Evolutionary conservation across 1,140 invertebrate genomes (phyloP).

Genomic region (Lethocerus indicus): DNA sequence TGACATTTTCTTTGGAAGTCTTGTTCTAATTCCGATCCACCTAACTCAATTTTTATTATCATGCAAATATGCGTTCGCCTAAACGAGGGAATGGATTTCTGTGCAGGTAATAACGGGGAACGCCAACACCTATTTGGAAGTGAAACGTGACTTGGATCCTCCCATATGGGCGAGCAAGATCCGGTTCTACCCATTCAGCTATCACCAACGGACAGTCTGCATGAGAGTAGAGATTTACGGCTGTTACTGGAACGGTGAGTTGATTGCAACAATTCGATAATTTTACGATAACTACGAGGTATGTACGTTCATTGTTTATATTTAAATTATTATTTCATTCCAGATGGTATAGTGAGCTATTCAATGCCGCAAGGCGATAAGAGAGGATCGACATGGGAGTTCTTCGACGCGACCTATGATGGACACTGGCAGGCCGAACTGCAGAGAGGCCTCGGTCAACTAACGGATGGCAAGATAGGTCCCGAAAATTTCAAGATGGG

Average conservation of each 20-base stretch:
- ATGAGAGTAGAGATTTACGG: slow-evolving; percentile 64
- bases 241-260: slow-evolving; percentile 46
- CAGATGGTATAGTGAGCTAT: slow-evolving; percentile 67
- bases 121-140: slow-evolving; percentile 64
- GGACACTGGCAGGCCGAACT: slow-evolving; percentile 45
- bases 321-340: slow-evolving; percentile 12
- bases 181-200: slow-evolving; percentile 54
- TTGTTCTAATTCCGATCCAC: not conserved
- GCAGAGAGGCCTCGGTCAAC: slow-evolving; percentile 45
- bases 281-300: not conserved
- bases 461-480: slow-evolving; percentile 50
- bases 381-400: slow-evolving; percentile 46
- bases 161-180: slow-evolving; percentile 55
- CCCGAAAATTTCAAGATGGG: slow-evolving; percentile 47
- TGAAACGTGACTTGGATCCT: slow-evolving; percentile 51
- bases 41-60: slow-evolving; percentile 4
- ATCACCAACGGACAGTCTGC: slow-evolving; percentile 54
- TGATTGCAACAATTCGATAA: not conserved
- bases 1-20: too few species aligned
- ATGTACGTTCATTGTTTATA: not conserved
- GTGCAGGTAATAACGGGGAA: slow-evolving; percentile 62
- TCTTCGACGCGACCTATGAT: slow-evolving; percentile 67
- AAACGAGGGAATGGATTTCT: slow-evolving; percentile 14
- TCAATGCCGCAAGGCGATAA: slow-evolving; percentile 64
- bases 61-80: not conserved